Evolutionary conservation across 2,888 invertebrate genomes (phyloP).

Genomic region (Drosophila pseudotakahashii): DNA sequence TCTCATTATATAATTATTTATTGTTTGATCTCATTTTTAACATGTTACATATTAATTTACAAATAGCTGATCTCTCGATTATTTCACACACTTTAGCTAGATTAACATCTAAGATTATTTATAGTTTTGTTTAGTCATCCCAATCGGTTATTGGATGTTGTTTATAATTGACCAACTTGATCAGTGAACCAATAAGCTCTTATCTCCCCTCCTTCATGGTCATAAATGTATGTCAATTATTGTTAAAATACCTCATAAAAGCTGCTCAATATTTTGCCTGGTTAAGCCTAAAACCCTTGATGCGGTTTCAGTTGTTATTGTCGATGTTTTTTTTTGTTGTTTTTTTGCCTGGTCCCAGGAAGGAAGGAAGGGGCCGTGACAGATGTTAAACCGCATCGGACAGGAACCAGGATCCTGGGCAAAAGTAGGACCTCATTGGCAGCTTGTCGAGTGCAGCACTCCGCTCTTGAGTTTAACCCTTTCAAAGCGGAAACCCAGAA

Average conservation of each 20-base stretch:
- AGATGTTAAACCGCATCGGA: conserved; percentile 72
- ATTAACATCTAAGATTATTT: neutral
- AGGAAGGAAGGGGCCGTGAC: conserved; percentile 69
- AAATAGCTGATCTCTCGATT: neutral
- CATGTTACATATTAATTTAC: neutral
- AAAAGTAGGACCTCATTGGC: conserved; percentile 50
- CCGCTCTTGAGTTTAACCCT: conserved; percentile 54
- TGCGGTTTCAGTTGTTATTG: conserved; percentile 37
- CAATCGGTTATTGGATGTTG: neutral
- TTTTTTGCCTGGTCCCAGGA: conserved; percentile 36
- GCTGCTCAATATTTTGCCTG: conserved; percentile 39
- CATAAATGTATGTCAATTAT: conserved; percentile 39
- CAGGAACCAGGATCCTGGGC: conserved; percentile 18
- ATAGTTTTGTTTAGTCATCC: neutral
- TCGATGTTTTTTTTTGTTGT: conserved; percentile 9
- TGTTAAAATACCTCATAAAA: conserved; percentile 40
- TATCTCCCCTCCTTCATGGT: neutral
- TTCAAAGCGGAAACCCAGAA: conserved; percentile 6
- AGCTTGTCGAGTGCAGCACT: conserved; percentile 68
- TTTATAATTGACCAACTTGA: neutral
- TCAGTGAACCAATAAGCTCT: conserved; percentile 6
- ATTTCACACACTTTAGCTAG: neutral
- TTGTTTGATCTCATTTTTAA: neutral
- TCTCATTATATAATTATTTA: too few species aligned
- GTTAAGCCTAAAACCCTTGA: conserved; percentile 23